These are phyloP conservation scores for Siniperca knerii DNA, from an alignment of 2,113 vertebrate species.

Conservation along the genomic window DNA sequence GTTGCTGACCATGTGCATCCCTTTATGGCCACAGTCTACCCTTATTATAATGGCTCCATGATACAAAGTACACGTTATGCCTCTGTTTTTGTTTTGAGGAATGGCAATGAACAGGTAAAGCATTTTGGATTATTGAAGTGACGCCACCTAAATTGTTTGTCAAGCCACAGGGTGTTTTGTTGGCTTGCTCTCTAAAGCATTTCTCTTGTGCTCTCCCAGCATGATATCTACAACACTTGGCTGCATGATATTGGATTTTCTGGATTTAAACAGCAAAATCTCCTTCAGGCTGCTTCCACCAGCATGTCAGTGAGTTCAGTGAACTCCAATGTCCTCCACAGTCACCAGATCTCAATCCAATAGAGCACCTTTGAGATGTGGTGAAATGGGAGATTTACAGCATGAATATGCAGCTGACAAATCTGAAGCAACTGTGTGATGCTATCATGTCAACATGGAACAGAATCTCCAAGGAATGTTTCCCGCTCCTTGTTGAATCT, in stretches of 20 bases:
- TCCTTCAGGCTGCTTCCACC: not conserved
- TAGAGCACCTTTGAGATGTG: not conserved
- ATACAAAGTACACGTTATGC: not conserved
- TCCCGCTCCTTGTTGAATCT: not conserved
- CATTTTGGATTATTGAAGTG: conserved; percentile 46
- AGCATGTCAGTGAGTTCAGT: not conserved
- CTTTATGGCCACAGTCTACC: no score
- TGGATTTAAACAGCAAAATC: conserved; percentile 42
- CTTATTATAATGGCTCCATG: no score
- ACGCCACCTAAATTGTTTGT: conserved; percentile 57
- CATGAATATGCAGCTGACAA: not conserved
- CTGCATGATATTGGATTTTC: conserved; percentile 21
- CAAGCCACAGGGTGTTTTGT: conserved; percentile 38
- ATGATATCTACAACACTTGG: conserved; percentile 37
- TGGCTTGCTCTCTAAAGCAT: conserved; percentile 51
- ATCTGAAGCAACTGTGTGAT: not conserved
- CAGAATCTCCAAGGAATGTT: not conserved
- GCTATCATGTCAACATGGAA: not conserved
- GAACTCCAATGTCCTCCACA: not conserved
- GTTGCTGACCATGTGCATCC: no score
- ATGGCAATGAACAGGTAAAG: conserved; percentile 28
- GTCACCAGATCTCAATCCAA: not conserved
- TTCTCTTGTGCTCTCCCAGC: conserved; percentile 45
- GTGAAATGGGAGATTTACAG: no score
- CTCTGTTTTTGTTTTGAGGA: conserved; percentile 53